Base-by-base conservation (phyloP, 2,888 invertebrate species). In the Drosophila austrosaltans region DNA sequence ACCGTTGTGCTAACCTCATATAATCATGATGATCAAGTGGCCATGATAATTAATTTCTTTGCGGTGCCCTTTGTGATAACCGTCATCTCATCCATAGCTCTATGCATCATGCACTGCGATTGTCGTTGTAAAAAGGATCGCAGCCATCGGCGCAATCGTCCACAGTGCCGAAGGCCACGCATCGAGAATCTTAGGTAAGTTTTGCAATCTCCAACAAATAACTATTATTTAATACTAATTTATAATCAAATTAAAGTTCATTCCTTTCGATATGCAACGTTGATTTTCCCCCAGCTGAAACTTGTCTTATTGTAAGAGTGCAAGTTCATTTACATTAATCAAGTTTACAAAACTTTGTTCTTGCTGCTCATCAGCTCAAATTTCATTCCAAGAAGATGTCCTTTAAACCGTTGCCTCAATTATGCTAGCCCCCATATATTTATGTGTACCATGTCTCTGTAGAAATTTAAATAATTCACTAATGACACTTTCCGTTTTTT, bases 71-170 rank as follows among this genome's bases (percentile, higher is more conserved):
- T 97, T 93, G 96, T 96, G 89, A 94, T 97, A 89, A 96, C 97
- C 64, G 94, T 96, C 80, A 96, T 96, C 86, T 96, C 97, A 77
- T 97, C 97, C 67, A 95, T 97, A 79, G 96, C 96, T 32, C 94
- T 97, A 70, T 97, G 97, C 93, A 95, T 97, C 69, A 94, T 97
- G 94, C 97, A 97, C 92, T 97, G 97, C 92, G 97, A 97, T 92
- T 97, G 97, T 93, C 94, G 95, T 79, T 96, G 93, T 93, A 95
- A 92, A 85, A 94, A 94, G 93, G 95, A 91, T 82, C 93, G 95
- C 69, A 93, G 95, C 69, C 95, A 95, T 70, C 94, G 95, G 42
- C 94, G 95, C 71, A 93, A 95, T 61, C 93, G 93, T 70, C 89
- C 91, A 48, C 92, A 92, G 79, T 91, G 95, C 63, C 94, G 95